Base-by-base conservation (phyloP, 37 sponge, comb jelly and placozoan species). In the Petrosia ficiformis region DNA sequence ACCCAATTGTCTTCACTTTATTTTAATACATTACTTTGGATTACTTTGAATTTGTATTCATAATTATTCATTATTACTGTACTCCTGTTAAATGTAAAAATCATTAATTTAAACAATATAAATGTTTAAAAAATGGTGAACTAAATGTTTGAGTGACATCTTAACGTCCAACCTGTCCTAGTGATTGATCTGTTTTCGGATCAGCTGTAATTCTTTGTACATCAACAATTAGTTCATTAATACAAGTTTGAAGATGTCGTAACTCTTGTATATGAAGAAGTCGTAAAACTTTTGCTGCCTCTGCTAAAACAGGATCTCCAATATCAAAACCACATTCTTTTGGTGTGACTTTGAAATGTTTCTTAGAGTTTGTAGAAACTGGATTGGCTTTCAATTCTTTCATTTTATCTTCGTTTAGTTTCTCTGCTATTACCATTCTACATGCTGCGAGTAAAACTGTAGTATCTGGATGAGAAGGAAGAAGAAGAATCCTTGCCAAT, bases 141-240 rank as follows among this genome's bases (percentile, higher is more conserved):
- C 54, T 48, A 64, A 64, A 22, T 16, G 11, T 30, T 8, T 30
- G 8, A 22, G 33, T 64, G 10, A 57, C 54, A 19, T 14, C 54
- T 82, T 67, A 98, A 37, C 73, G 78, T 30, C 99, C 99, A 21
- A 98, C 94, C 82, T 82, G 76, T 1, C 99, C 94, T 30, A 98
- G 78, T 38, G 83, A 75, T 21, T 88, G 86, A 67, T 98, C 87
- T 1, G 99, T 95, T 61, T 95, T 98, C 1, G 99, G 99, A 58
- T 98, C 78, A 6, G 99, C 96, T 42, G 99, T 98, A 28, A 96
- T 63, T 16, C 65, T 63, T 76, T 98, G 99, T 0, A 82, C 92
- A 30, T 89, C 75, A 26, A 98, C 95, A 33, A 98, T 95, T 39
- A 94, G 56, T 65, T 88, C 91, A 59, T 98, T 98, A 33, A 98